Evolutionary conservation across 2,888 invertebrate species (phyloP).

Genomic region (Eurytoma adleriae): DNA sequence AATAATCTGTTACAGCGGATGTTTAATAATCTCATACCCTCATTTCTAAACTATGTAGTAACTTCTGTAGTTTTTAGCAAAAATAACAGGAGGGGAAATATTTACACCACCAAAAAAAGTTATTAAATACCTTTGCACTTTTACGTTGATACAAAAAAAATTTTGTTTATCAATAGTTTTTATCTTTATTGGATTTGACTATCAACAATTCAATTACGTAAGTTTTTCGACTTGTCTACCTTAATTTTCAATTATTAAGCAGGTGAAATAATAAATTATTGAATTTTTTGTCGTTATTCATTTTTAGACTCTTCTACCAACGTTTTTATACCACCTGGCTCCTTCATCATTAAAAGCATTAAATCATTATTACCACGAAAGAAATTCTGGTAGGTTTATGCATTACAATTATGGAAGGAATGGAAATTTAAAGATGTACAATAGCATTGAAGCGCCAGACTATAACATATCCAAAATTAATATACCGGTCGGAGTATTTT

Average conservation of each 20-base stretch:
- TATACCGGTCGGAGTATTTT: slow-evolving; percentile 82
- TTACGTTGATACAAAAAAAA: slow-evolving; percentile 78
- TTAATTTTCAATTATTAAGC: background rate
- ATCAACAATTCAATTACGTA: slow-evolving; percentile 82
- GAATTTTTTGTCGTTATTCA: background rate
- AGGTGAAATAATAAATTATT: background rate
- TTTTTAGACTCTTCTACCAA: slow-evolving; percentile 78
- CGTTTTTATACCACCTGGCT: slow-evolving; percentile 84
- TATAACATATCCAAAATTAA: slow-evolving; percentile 82
- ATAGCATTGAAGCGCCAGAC: slow-evolving; percentile 79
- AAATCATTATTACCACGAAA: slow-evolving; percentile 83
- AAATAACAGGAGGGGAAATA: background rate
- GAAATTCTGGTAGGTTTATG: slow-evolving; percentile 79
- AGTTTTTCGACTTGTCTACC: slow-evolving; percentile 56
- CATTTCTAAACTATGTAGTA: background rate
- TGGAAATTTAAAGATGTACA: slow-evolving; percentile 80
- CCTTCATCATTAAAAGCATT: slow-evolving; percentile 86
- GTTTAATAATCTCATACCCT: too few species aligned
- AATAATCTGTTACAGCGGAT: too few species aligned
- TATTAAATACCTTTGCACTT: slow-evolving; percentile 81
- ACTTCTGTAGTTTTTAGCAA: background rate
- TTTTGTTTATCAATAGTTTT: slow-evolving; percentile 84
- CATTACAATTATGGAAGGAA: slow-evolving; percentile 83
- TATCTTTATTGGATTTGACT: slow-evolving; percentile 87
- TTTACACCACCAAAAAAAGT: slow-evolving; percentile 61